These are phyloP conservation scores for Buphagus erythrorhynchus DNA, from an alignment of 2,797 vertebrate genomes.

Conservation along the genomic window DNA sequence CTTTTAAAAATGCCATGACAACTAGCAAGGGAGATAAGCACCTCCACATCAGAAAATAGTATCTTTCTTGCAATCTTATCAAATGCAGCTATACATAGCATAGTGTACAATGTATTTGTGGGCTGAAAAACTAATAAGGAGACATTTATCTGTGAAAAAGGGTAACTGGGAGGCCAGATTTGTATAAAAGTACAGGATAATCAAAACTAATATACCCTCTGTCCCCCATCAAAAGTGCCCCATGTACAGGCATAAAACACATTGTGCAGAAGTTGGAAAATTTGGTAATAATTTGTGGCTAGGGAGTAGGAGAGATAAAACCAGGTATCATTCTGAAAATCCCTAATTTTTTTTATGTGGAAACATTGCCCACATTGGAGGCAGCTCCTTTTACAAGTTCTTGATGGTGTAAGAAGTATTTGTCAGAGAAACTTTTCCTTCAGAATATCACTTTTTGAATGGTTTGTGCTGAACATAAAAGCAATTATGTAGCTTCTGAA, in stretches of 20 bases:
- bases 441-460: background rate
- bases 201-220: background rate
- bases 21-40: slow-evolving; percentile 33
- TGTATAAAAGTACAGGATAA: background rate
- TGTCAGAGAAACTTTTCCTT: background rate
- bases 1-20: slow-evolving; percentile 31
- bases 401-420: background rate
- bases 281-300: background rate
- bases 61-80: slow-evolving; percentile 29
- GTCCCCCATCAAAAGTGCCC: background rate
- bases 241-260: background rate
- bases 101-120: background rate
- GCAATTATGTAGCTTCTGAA: background rate
- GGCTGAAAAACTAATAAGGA: slow-evolving; percentile 5
- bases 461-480: background rate
- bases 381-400: background rate
- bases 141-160: background rate
- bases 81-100: background rate
- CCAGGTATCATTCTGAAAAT: background rate
- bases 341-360: background rate
- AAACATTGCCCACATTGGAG: background rate
- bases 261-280: background rate
- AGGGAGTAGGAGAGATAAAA: background rate
- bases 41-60: slow-evolving; percentile 42
- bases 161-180: background rate